Conservation (phyloP, 1,140 invertebrate genomes). For the Drosophila kikkawai region DNA sequence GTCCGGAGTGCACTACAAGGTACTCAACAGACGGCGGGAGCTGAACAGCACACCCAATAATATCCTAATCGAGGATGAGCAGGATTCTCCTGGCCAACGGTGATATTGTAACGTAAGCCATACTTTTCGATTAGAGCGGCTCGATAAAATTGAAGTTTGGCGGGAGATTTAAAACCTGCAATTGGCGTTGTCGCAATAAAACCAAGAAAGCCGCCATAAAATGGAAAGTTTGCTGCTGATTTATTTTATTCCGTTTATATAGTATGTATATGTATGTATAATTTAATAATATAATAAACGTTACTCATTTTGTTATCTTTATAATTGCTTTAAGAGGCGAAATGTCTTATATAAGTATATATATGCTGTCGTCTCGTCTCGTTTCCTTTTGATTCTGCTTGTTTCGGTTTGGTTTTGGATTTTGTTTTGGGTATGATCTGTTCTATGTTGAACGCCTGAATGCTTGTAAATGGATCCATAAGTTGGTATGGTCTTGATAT, state of each 20-base stretch:
- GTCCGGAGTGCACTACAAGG: no score
- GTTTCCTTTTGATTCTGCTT: conserved; percentile 54
- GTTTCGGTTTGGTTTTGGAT: conserved; percentile 3
- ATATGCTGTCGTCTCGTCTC: conserved; percentile 34
- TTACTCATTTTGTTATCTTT: conserved; percentile 79
- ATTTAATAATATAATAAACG: conserved; percentile 68
- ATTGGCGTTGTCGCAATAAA: neutral
- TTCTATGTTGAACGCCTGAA: conserved; percentile 35
- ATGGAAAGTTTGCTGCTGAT: conserved; percentile 53
- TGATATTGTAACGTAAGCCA: no score
- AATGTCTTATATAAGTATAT: conserved; percentile 75
- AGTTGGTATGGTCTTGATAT: conserved; percentile 42
- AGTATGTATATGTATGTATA: conserved; percentile 76
- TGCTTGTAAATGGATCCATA: conserved; percentile 41
- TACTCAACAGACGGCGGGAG: no score
- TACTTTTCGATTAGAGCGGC: neutral
- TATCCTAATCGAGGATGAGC: no score
- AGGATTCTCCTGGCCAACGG: no score
- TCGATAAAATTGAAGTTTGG: neutral
- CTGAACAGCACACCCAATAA: no score
- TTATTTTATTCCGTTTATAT: conserved; percentile 76
- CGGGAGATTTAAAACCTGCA: neutral
- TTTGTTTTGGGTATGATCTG: conserved; percentile 11
- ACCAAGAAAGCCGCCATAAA: conserved; percentile 19
- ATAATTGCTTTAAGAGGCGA: conserved; percentile 84